A percentile compares a stretch with the other conserved stretches of the same genome.
phyloP scores from a whole-genome alignment of 2,797 vertebrate species.

The Masticophis lateralis region DNA sequence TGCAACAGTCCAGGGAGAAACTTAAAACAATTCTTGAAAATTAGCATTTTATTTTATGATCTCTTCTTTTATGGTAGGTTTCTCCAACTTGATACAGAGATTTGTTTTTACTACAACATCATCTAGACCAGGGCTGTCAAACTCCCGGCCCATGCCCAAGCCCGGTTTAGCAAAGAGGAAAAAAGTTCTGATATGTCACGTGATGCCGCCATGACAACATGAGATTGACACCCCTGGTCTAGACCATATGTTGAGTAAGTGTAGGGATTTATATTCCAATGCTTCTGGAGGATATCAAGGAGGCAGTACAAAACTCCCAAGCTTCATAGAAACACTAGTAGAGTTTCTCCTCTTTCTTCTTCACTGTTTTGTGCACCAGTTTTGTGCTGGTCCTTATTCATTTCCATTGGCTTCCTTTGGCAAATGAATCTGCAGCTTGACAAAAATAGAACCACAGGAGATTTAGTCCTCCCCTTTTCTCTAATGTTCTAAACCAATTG shows the following conservation, averaged over 20 bases:
- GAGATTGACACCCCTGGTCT: neutral
- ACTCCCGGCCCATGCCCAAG: too few species aligned
- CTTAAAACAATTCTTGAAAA: conserved; percentile 66
- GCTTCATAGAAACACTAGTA: neutral
- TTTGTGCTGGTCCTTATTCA: neutral
- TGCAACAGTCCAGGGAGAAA: conserved; percentile 47
- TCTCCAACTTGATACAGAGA: neutral
- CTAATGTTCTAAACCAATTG: neutral
- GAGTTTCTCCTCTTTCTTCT: neutral
- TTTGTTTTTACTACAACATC: neutral
- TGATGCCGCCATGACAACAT: too few species aligned
- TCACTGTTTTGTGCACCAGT: neutral
- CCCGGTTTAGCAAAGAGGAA: too few species aligned
- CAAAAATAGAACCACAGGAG: neutral
- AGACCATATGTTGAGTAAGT: neutral
- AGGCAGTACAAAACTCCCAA: neutral
- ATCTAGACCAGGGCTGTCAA: neutral
- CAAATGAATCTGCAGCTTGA: neutral
- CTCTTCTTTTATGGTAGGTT: conserved; percentile 31
- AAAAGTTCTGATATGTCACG: too few species aligned
- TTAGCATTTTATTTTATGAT: conserved; percentile 43
- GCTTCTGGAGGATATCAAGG: neutral
- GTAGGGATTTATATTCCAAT: neutral
- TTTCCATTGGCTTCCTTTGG: conserved; percentile 7
- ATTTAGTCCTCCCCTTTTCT: neutral